Evolutionary conservation across 2,113 vertebrate species (phyloP), one percentile per base, ranked within the genome.

Genomic region (Epinephelus fuscoguttatus): DNA sequence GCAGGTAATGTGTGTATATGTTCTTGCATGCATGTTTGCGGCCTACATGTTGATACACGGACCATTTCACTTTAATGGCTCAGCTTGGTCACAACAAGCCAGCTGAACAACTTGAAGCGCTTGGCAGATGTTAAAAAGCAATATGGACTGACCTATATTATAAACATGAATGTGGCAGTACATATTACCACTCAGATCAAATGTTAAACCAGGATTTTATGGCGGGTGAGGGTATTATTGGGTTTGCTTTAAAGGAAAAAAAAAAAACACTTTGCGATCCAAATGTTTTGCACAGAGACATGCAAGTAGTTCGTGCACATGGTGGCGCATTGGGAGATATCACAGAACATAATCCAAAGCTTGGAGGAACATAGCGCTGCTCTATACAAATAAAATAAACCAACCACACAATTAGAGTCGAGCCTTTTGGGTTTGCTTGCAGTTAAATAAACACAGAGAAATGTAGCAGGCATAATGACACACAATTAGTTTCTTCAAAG

Each of bases 311-410:
- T 57, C 27, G 21, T 21, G 68, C 61, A 45, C 68, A 72, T 82
- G 85, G 79, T 78, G 52, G 62, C 18, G 66, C 66, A n/a, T 53
- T 53, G 68, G 49, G 78, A 78, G 82, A 78, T 75, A 85, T 90
- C 85, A 82, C 81, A 69, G 73, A 81, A 81, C 71, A 75, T 57
- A 83, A 90, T 89, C 88, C 75, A 86, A 90, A 93, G 85, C 90
- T 93, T 78, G 76, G 80, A 92, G 88, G 88, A 92, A 88, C 84
- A 80, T 75, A 69, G 84, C 47, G 76, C 87, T 76, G 86, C 81
- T 88, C 88, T 76, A 84, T 69, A 93, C 93, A 93, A 91, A 94
- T 91, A 90, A 93, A 94, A 93, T 91, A 93, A 94, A 94, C 92
- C 87, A 70, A 91, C 91, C 90, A 27, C 92, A 91, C 90, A 94